These are phyloP conservation scores for Drosophila ezoana DNA, from an alignment of 2,888 invertebrate genomes.

Conservation along the genomic window DNA sequence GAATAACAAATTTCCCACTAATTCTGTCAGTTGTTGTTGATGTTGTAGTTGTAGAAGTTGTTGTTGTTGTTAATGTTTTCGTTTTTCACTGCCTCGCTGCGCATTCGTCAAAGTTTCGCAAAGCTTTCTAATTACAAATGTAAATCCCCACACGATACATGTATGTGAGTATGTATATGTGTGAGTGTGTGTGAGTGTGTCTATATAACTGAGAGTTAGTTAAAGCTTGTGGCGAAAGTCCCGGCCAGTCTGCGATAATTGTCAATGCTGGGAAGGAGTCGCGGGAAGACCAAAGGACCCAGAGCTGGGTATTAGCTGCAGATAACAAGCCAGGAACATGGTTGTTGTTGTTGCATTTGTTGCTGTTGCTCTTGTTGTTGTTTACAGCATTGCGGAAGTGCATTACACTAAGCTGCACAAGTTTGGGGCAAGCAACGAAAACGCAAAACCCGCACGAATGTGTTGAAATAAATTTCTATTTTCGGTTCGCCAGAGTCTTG, in stretches of 20 bases:
- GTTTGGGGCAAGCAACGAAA: not conserved
- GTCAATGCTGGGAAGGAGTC: slow-evolving; percentile 43
- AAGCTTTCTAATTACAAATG: slow-evolving; percentile 83
- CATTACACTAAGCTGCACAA: slow-evolving; percentile 23
- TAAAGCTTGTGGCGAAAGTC: slow-evolving; percentile 30
- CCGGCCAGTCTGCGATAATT: slow-evolving; percentile 58
- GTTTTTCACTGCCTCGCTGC: slow-evolving; percentile 24
- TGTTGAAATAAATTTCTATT: slow-evolving; percentile 74
- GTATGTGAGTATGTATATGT: slow-evolving; percentile 23
- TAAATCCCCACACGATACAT: slow-evolving; percentile 72
- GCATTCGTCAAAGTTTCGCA: slow-evolving; percentile 69
- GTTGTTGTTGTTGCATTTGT: slow-evolving; percentile 42
- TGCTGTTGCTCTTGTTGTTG: slow-evolving; percentile 31
- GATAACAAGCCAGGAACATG: slow-evolving; percentile 56
- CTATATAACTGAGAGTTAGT: slow-evolving; percentile 35
- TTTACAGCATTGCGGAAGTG: slow-evolving; percentile 45
- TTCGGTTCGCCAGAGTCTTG: slow-evolving; percentile 51
- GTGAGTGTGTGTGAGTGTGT: not conserved
- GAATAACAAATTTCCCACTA: not conserved
- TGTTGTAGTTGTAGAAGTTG: slow-evolving; percentile 11
- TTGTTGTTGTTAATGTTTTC: slow-evolving; percentile 30
- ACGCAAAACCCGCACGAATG: slow-evolving; percentile 21
- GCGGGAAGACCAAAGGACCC: not conserved
- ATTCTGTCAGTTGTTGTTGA: slow-evolving; percentile 5
- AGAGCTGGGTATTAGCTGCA: slow-evolving; percentile 49